Conservation (phyloP, 2,113 vertebrate genomes). For the Rhineura floridana region DNA sequence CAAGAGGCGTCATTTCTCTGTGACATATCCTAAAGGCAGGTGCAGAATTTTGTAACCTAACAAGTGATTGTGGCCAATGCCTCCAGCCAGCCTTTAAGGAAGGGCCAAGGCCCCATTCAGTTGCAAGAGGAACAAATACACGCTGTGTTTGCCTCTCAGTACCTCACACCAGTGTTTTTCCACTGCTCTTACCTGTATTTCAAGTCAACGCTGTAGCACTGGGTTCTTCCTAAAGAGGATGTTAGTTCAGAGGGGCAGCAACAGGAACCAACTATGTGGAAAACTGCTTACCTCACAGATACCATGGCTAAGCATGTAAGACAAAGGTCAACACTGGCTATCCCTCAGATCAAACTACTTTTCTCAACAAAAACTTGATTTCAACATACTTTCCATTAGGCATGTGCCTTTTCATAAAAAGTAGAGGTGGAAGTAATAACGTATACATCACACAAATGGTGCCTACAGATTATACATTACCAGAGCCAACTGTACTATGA, state of each 20-base stretch:
- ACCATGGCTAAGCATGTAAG: not conserved
- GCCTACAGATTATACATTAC: not conserved
- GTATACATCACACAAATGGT: not conserved
- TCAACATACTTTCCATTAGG: not conserved
- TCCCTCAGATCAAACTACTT: not conserved
- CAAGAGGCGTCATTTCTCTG: not conserved
- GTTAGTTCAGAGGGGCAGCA: conserved; percentile 8
- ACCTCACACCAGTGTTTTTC: conserved; percentile 55
- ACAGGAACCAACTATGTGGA: conserved; percentile 41
- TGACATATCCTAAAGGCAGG: not conserved
- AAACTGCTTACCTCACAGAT: conserved; percentile 22
- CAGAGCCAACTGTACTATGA: not conserved
- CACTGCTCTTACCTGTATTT: conserved; percentile 34
- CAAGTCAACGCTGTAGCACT: conserved; percentile 19
- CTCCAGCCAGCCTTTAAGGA: conserved; percentile 21
- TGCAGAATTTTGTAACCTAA: conserved; percentile 15
- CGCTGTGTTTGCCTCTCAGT: not conserved
- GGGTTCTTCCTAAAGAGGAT: conserved; percentile 40
- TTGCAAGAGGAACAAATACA: not conserved
- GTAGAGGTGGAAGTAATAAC: not conserved
- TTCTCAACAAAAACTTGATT: not conserved
- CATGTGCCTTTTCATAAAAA: not conserved
- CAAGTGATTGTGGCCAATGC: conserved; percentile 9
- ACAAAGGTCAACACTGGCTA: not conserved
- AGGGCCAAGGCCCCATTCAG: conserved; percentile 30